phyloP scores from a whole-genome alignment of 1,140 invertebrate species.

The Lucilia sericata region DNA sequence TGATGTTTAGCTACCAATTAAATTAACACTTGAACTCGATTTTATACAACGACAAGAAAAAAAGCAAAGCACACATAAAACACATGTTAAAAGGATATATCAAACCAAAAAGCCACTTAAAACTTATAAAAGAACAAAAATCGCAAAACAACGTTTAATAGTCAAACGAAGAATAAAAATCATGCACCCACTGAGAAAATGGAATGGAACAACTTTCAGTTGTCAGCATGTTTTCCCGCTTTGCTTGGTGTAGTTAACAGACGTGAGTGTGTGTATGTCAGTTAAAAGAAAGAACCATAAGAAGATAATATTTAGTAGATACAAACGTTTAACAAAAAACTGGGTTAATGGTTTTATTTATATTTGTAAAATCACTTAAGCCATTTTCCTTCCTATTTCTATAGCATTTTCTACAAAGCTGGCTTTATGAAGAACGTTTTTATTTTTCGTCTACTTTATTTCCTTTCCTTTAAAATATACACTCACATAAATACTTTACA shows the following conservation, averaged over 20 bases:
- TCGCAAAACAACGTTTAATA: too few relatives aligned
- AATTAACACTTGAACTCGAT: constrained; percentile 36
- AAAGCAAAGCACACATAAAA: not conserved
- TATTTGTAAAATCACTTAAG: constrained; percentile 43
- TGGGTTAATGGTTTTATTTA: constrained; percentile 44
- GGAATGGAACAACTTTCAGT: too few relatives aligned
- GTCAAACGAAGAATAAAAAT: too few relatives aligned
- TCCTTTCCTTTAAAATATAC: not conserved
- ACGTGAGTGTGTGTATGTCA: too few relatives aligned
- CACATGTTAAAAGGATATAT: not conserved
- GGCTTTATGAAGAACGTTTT: not conserved
- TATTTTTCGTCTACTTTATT: not conserved
- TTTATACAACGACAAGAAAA: not conserved
- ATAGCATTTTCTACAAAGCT: constrained; percentile 7
- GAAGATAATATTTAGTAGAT: constrained; percentile 33
- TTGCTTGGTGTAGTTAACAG: too few relatives aligned
- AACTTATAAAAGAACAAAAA: not conserved
- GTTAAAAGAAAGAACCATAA: not conserved
- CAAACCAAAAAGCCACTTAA: not conserved
- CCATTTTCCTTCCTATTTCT: constrained; percentile 3
- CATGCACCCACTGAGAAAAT: too few relatives aligned
- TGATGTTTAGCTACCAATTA: constrained; percentile 11
- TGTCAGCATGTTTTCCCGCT: too few relatives aligned
- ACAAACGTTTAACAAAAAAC: constrained; percentile 33
- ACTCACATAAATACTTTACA: not conserved